Percentiles rank a stretch among this genome's conserved stretches.
Evolutionary conservation across 2,113 vertebrate species (phyloP).

Genomic region (Muntiacus reevesi): DNA sequence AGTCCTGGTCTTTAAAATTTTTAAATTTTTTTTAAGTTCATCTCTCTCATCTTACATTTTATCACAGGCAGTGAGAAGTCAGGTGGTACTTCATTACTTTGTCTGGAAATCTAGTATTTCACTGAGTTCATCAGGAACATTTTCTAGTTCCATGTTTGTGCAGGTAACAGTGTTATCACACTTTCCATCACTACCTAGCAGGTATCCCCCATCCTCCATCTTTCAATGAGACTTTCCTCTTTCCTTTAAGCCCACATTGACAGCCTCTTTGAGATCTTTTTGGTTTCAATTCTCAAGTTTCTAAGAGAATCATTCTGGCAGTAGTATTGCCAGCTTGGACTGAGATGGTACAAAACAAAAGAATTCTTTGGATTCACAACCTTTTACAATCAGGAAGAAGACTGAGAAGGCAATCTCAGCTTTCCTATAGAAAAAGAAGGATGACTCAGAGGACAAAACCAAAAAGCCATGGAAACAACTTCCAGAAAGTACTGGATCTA

Average conservation of each 20-base stretch:
- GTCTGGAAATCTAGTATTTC: background rate
- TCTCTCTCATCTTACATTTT: background rate
- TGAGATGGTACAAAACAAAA: conserved; percentile 33
- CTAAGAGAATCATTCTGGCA: conserved; percentile 2
- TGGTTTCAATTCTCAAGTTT: background rate
- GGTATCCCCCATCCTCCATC: background rate
- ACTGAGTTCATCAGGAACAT: background rate
- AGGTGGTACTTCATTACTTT: background rate
- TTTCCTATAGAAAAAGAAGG: background rate
- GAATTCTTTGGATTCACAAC: background rate
- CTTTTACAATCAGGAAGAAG: background rate
- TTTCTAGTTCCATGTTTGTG: background rate
- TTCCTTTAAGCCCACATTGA: background rate
- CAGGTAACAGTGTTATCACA: background rate
- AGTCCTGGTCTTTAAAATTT: background rate
- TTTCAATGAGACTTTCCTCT: background rate
- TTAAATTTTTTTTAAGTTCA: background rate
- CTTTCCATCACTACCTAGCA: background rate
- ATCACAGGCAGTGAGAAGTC: background rate
- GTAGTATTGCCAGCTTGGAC: background rate
- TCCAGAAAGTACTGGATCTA: background rate
- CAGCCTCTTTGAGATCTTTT: background rate
- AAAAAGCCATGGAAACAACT: background rate
- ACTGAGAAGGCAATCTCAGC: background rate
- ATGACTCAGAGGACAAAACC: conserved; percentile 11